Evolutionary conservation across 2,797 vertebrate genomes (phyloP).

Genomic region (Rhincodon typus): DNA sequence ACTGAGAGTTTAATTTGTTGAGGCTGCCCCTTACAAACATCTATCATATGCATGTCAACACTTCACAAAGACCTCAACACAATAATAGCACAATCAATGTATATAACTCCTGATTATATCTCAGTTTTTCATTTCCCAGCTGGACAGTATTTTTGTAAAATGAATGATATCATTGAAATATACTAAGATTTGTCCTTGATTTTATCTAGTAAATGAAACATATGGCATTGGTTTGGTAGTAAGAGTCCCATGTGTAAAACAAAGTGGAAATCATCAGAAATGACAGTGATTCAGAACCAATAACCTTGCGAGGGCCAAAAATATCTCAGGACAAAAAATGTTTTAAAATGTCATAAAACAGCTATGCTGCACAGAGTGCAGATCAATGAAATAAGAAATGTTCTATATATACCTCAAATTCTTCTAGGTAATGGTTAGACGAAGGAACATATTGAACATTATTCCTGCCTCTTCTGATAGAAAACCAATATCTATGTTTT

Average conservation of each 20-base stretch:
- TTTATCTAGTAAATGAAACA: neutral
- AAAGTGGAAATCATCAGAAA: neutral
- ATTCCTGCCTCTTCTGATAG: neutral
- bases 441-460: conserved; percentile 1
- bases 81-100: neutral
- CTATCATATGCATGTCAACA: neutral
- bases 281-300: neutral
- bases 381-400: neutral
- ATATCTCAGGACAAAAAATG: neutral
- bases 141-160: neutral
- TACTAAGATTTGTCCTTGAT: neutral
- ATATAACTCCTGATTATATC: neutral
- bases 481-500: neutral
- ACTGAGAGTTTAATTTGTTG: neutral
- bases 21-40: neutral
- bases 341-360: neutral
- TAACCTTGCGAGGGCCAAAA: neutral
- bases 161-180: neutral
- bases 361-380: neutral
- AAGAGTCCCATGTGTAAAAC: neutral
- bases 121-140: neutral
- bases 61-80: neutral
- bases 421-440: neutral
- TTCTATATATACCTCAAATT: neutral
- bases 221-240: neutral